Conservation (phyloP, 2,888 invertebrate species). For the Meganola albula region DNA sequence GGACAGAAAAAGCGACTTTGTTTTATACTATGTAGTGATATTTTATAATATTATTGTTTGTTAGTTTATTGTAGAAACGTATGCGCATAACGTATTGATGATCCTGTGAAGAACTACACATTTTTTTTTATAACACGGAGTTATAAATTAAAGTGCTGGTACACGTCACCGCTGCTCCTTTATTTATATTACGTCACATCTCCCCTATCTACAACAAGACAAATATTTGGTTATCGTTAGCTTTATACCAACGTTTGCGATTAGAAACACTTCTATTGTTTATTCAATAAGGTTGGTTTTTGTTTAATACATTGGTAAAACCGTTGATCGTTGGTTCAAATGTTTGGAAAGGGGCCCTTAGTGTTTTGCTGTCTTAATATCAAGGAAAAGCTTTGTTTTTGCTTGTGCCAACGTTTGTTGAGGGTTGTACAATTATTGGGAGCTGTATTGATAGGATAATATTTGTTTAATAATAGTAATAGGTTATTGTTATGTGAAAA, state of each 20-base stretch:
- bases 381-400: constrained; percentile 29
- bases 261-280: not conserved
- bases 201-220: constrained; percentile 46
- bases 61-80: too few species aligned
- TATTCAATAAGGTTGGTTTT: constrained; percentile 2
- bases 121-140: too few species aligned
- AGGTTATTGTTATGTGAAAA: too few species aligned
- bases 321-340: constrained; percentile 10
- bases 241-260: constrained; percentile 16
- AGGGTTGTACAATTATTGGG: constrained; percentile 23
- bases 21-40: too few species aligned
- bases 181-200: constrained; percentile 32
- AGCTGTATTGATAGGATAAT: constrained; percentile 14
- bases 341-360: constrained; percentile 21
- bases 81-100: too few species aligned
- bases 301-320: not conserved
- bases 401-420: constrained; percentile 20
- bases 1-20: too few species aligned
- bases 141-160: not conserved
- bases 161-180: constrained; percentile 23
- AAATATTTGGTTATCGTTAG: constrained; percentile 64
- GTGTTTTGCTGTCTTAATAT: constrained; percentile 24
- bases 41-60: too few species aligned
- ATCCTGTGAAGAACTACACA: too few species aligned
- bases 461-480: constrained; percentile 1